phyloP scores from a whole-genome alignment of 2,888 invertebrate genomes.

The Apodemia mormo region DNA sequence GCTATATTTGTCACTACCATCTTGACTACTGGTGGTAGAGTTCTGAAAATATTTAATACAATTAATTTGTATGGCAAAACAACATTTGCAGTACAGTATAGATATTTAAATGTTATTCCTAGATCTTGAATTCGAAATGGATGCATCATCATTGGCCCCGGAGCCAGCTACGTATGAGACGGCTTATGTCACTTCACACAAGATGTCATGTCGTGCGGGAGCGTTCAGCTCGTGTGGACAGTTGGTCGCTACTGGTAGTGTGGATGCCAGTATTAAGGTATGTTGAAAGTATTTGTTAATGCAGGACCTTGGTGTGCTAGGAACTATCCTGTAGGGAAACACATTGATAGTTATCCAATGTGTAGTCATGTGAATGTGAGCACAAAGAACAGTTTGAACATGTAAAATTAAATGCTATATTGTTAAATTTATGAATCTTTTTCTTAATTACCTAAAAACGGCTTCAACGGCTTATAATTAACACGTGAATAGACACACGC shows the following conservation, averaged over 20 bases:
- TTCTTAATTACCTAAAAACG: too few relatives aligned
- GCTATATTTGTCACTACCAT: too few relatives aligned
- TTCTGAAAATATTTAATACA: too few relatives aligned
- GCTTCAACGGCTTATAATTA: too few relatives aligned
- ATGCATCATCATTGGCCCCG: constrained; percentile 94
- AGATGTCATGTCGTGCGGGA: constrained; percentile 96
- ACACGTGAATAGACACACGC: too few relatives aligned
- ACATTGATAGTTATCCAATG: not conserved
- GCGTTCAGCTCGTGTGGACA: constrained; percentile 98
- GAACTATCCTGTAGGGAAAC: not conserved
- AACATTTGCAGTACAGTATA: too few relatives aligned
- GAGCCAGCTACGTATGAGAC: constrained; percentile 99
- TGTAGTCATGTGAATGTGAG: too few relatives aligned
- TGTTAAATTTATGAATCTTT: too few relatives aligned
- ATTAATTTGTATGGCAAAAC: too few relatives aligned
- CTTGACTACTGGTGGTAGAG: too few relatives aligned
- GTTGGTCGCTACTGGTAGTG: constrained; percentile 98
- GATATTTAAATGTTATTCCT: constrained; percentile 24
- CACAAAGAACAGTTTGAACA: too few relatives aligned
- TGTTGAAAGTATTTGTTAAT: not conserved
- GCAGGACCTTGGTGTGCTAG: not conserved
- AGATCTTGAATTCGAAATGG: constrained; percentile 98
- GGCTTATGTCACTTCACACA: constrained; percentile 99
- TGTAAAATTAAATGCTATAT: too few relatives aligned
- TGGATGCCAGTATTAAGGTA: constrained; percentile 98